Percentiles rank a stretch among this genome's conserved stretches.
These are phyloP conservation scores for Phataginus tetradactyla DNA, from an alignment of 2,797 vertebrate species.

Conservation along the genomic window DNA sequence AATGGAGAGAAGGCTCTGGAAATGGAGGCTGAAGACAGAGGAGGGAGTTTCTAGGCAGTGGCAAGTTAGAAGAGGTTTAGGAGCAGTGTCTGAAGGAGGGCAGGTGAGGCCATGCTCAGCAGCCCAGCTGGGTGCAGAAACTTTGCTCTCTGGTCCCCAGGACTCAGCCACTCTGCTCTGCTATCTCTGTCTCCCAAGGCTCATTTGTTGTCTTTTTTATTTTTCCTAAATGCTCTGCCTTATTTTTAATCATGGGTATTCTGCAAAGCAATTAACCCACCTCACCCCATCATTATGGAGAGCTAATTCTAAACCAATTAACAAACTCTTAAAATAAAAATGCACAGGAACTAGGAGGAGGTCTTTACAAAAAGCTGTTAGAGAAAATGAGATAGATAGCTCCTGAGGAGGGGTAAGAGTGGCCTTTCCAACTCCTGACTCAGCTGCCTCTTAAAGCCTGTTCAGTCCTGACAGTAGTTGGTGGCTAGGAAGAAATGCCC, in stretches of 20 bases:
- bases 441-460: neutral
- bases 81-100: fast-evolving
- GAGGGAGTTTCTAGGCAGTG: no score
- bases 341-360: neutral
- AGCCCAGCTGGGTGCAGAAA: neutral
- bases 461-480: neutral
- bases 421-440: neutral
- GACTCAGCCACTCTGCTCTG: no score
- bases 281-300: neutral
- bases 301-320: conserved; percentile 30
- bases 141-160: neutral
- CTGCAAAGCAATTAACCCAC: neutral
- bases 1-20: neutral
- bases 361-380: neutral
- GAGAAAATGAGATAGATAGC: neutral
- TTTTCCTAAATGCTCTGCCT: neutral
- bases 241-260: conserved; percentile 11
- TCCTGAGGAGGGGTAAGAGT: neutral
- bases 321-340: conserved; percentile 6
- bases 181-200: neutral
- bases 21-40: neutral
- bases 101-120: neutral
- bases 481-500: neutral
- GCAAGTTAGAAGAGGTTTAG: neutral
- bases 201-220: neutral